These are phyloP conservation scores for Anisognathus igniventris DNA, from an alignment of 2,797 vertebrate genomes.

Conservation along the genomic window DNA sequence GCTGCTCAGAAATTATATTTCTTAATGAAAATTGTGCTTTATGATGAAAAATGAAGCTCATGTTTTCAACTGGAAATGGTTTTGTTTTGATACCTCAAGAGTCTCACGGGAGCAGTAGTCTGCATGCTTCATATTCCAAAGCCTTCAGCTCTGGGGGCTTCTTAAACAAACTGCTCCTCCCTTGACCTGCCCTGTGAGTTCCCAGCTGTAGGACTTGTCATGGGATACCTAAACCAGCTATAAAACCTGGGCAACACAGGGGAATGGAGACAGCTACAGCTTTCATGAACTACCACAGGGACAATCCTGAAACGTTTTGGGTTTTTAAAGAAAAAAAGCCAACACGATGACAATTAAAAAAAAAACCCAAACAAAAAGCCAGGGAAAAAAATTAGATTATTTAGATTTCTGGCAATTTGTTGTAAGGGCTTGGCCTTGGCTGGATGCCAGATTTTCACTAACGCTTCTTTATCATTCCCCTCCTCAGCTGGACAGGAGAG, in stretches of 20 bases:
- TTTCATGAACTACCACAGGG: background rate
- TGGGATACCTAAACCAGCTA: background rate
- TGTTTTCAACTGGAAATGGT: conserved; percentile 38
- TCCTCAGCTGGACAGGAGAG: background rate
- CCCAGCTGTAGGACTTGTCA: background rate
- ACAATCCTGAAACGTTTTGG: background rate
- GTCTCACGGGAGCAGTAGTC: conserved; percentile 35
- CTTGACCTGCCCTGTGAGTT: background rate
- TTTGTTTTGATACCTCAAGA: conserved; percentile 49
- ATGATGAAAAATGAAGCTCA: conserved; percentile 36
- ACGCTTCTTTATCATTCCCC: background rate
- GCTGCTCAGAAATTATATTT: conserved; percentile 36
- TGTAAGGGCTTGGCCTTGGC: background rate
- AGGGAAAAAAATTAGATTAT: background rate
- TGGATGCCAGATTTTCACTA: background rate
- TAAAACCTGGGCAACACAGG: background rate
- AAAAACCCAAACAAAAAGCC: background rate
- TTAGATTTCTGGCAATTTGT: background rate
- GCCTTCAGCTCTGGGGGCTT: background rate
- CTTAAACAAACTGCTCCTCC: conserved; percentile 47
- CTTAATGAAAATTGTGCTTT: conserved; percentile 44
- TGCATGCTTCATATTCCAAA: conserved; percentile 16
- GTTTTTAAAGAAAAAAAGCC: background rate
- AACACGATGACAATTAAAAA: background rate
- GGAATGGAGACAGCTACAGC: background rate